Evolutionary conservation across 2,113 vertebrate genomes (phyloP), one percentile per base, ranked within the genome.

Genomic region (Plectropomus leopardus): DNA sequence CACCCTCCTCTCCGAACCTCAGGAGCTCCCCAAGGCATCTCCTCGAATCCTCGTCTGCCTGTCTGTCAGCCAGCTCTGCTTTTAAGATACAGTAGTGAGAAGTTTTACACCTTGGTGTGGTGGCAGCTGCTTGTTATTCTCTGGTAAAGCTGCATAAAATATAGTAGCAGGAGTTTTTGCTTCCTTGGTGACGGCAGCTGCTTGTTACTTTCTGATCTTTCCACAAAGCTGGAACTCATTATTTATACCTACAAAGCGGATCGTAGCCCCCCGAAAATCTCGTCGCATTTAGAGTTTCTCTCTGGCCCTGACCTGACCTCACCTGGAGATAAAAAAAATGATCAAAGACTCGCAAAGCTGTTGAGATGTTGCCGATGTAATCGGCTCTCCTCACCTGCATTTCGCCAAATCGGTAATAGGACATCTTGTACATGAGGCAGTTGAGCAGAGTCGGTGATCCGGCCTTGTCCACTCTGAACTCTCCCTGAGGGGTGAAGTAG

Each of bases 401-500:
- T 94, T 99, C 98, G 76, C 98, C 98, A 91, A 99, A 99, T 93
- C 98, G 96, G 91, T 99, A 99, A 82, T 99, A 99, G 5, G 98
- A 99, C 98, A 99, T 99, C 96, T 99, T 99, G 94, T 99, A 99
- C 98, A 99, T 99, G 88, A 99, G 97, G 90, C 98, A 99, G 95
- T 99, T 99, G 89, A 99, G 96, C 87, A 99, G 93, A 44, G 97
- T 99, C 40, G 98, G 98, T 26, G 98, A 99, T 47, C 98, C 98
- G 67, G 97, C 98, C 90, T 99, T 99, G 92, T 99, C 98, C 85
- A 99, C 98, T 28, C 98, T 95, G 86, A 99, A 99, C 92, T 99
- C 98, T 89, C 98, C 98, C 92, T 99, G 98, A 70, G 98, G 98
- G 42, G 98, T 99, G 89, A 99, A 99, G 93, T 99, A 99, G 91